Percentiles rank a stretch among this genome's conserved stretches.
Conservation (phyloP, 2,113 vertebrate genomes). For the Lethenteron camtschaticum region DNA sequence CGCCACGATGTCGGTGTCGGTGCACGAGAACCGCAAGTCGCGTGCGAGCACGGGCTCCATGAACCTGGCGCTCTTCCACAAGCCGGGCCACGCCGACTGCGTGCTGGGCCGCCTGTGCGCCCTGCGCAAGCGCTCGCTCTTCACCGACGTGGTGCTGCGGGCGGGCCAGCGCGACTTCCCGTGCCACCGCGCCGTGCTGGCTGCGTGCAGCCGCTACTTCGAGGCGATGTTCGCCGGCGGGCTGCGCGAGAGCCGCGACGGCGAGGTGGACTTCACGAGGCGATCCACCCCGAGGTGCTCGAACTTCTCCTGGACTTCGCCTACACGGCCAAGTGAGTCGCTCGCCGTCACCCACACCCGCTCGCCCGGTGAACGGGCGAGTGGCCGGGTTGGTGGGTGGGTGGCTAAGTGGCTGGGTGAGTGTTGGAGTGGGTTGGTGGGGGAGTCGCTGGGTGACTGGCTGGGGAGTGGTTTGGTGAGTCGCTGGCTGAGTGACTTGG, state of each 20-base stretch:
- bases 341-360: background rate
- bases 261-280: constrained; percentile 68
- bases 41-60: constrained; percentile 63
- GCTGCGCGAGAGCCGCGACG: constrained; percentile 57
- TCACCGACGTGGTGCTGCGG: constrained; percentile 75
- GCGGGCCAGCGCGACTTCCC: constrained; percentile 62
- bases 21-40: constrained; percentile 80
- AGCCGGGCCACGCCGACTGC: constrained; percentile 63
- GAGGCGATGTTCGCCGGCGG: constrained; percentile 92
- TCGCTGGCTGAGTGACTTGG: too few species aligned
- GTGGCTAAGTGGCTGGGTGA: too few species aligned
- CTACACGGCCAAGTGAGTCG: constrained; percentile 46
- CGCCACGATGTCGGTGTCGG: constrained; percentile 58
- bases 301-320: constrained; percentile 77
- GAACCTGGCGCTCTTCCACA: constrained; percentile 76
- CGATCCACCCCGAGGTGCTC: constrained; percentile 68
- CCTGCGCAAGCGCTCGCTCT: constrained; percentile 61
- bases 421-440: too few species aligned
- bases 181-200: constrained; percentile 66
- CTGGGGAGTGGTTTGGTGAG: too few species aligned
- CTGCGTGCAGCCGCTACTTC: constrained; percentile 76
- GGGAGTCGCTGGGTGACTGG: too few species aligned
- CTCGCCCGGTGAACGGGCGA: too few species aligned
- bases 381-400: too few species aligned
- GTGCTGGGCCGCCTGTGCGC: constrained; percentile 67